Base-by-base conservation (phyloP, 2,797 vertebrate species). In the Halcyon chelicuti region DNA sequence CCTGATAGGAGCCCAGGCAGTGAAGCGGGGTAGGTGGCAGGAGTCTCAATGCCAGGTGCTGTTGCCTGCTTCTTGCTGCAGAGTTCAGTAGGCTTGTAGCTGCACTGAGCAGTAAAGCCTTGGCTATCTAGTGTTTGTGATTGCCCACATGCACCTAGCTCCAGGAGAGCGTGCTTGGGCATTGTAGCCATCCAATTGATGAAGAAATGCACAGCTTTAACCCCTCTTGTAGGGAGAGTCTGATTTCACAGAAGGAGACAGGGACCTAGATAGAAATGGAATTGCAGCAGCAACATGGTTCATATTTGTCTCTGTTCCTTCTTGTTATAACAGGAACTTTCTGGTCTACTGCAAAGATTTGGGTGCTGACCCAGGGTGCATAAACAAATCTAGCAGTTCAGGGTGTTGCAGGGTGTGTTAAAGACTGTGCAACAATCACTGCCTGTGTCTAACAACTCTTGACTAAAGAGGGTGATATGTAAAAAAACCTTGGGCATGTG, bases 291-390 rank as follows among this genome's bases (percentile, higher is more conserved):
- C 75, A 71, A 33, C 60, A 21, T 17, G 1, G 3, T 55, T 86
- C 0, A 0, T 54, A 46, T 63, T 72, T 37, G 44, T 71, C 63
- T 79, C 44, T 57, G 29, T 42, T 91, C 47, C 71, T 67, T 67
- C 94, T 76, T 77, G 71, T 63, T 83, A 3, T 7, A 94, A 86
- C 52, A 90, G 68, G 78, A 88, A 67, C 62, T 93, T 91, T 80
- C 91, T 86, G 82, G 57, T 93, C 90, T 77, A 4, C 81, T 94
- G 75, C 82, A 58, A 68, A 44, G 72, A 67, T 77, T 74, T 88
- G 63, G 52, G 67, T 96, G 74, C 86, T 91, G 89, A 94, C 89
- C 74, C 67, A 55, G 58, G 39, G 51, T 85, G 35, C 55, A 37
- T 79, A 74, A 94, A 86, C 66, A 86, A 75, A 86, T 28, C 47